phyloP scores from a whole-genome alignment of 2,797 vertebrate genomes.

The Geotrypetes seraphini region DNA sequence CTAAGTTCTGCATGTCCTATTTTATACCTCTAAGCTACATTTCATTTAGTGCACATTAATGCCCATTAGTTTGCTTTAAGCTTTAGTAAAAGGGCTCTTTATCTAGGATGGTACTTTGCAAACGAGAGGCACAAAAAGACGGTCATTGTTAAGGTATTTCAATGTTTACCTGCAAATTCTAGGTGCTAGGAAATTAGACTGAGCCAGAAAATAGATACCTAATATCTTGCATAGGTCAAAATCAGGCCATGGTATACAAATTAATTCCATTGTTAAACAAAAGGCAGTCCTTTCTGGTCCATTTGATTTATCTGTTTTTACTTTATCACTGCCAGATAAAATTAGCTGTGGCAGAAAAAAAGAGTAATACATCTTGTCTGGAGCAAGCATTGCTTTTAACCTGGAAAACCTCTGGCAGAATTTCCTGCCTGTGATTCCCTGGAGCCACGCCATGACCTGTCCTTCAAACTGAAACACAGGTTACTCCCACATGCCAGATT shows the following conservation, averaged over 20 bases:
- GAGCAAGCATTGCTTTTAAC: constrained; percentile 23
- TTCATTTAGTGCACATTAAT: too few relatives aligned
- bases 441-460: constrained; percentile 39
- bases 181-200: not conserved
- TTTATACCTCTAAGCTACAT: too few relatives aligned
- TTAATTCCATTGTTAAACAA: constrained; percentile 51
- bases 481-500: constrained; percentile 37
- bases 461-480: constrained; percentile 40
- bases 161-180: too few relatives aligned
- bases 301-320: constrained; percentile 46
- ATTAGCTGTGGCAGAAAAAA: constrained; percentile 47
- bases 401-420: constrained; percentile 32
- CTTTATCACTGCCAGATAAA: constrained; percentile 48
- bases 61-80: too few relatives aligned
- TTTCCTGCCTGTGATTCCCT: constrained; percentile 24
- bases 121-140: too few relatives aligned
- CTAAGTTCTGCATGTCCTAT: too few relatives aligned
- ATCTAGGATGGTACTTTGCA: too few relatives aligned
- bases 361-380: constrained; percentile 30
- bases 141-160: too few relatives aligned
- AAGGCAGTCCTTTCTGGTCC: constrained; percentile 25
- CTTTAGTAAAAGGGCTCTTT: too few relatives aligned
- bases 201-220: not conserved
- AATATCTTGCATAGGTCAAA: constrained; percentile 36
- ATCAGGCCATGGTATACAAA: constrained; percentile 44